Percentiles rank a stretch among this genome's conserved stretches.
These are phyloP conservation scores for Falcunculus frontatus DNA, from an alignment of 2,113 vertebrate genomes.

Conservation along the genomic window DNA sequence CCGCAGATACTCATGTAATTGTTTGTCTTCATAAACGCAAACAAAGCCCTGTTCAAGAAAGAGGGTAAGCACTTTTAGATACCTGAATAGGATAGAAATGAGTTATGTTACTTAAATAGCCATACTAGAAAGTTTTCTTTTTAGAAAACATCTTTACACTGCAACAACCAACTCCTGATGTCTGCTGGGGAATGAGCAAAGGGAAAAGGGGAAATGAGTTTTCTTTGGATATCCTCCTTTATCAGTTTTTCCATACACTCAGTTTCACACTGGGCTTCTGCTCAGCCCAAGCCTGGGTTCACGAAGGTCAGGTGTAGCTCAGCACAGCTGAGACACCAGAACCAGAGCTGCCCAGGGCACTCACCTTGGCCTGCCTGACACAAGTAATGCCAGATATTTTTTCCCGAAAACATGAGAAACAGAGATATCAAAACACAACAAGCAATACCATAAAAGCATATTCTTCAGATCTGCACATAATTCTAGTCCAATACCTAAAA, in stretches of 20 bases:
- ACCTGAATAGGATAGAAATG: neutral
- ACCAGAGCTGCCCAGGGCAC: neutral
- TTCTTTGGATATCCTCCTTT: neutral
- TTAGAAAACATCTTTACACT: neutral
- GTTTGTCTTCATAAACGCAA: neutral
- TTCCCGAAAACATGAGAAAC: neutral
- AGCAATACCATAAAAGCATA: neutral
- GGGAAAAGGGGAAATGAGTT: neutral
- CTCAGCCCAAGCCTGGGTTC: neutral
- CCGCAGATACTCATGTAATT: neutral
- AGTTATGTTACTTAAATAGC: neutral
- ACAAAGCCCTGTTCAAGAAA: neutral
- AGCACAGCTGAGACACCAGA: neutral
- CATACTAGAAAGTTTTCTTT: neutral
- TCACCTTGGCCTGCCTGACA: neutral
- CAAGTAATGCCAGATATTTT: neutral
- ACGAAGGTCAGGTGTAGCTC: neutral
- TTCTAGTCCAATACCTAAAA: neutral
- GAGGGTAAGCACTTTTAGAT: neutral
- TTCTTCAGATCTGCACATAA: neutral
- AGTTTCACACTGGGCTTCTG: neutral
- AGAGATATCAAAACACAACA: neutral
- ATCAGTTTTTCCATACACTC: neutral
- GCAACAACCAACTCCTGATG: neutral
- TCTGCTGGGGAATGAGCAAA: neutral